Conservation (phyloP, 2,888 invertebrate genomes). For the Galerucella pusilla region DNA sequence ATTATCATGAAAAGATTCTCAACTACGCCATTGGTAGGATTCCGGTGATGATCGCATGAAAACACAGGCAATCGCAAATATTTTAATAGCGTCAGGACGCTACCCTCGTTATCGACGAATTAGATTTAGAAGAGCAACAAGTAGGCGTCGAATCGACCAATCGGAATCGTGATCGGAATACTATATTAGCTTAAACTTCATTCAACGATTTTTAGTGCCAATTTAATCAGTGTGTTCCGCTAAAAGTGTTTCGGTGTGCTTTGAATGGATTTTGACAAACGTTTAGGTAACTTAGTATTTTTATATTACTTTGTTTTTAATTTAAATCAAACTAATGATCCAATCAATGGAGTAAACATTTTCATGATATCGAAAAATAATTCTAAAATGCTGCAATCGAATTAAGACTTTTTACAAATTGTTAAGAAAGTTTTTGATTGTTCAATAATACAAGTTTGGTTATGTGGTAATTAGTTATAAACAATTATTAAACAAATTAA, state of each 20-base stretch:
- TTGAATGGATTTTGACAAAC: conserved; percentile 9
- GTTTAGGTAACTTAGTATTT: conserved; percentile 5
- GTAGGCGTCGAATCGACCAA: conserved; percentile 53
- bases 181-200: conserved; percentile 52
- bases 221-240: conserved; percentile 43
- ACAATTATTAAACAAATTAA: too few species aligned
- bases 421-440: too few species aligned
- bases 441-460: too few species aligned
- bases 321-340: too few species aligned
- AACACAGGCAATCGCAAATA: background rate
- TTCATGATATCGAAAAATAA: too few species aligned
- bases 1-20: background rate
- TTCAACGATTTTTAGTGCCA: conserved; percentile 48
- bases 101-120: conserved; percentile 43
- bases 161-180: conserved; percentile 46
- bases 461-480: too few species aligned
- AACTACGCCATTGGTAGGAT: conserved; percentile 1
- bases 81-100: conserved; percentile 45
- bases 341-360: too few species aligned
- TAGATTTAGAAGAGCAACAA: conserved; percentile 47
- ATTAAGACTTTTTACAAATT: too few species aligned
- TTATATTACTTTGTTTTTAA: background rate
- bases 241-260: conserved; percentile 25
- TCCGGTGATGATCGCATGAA: conserved; percentile 1
- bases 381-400: too few species aligned